Conservation (phyloP, 2,888 invertebrate species). For the Nowickia ferox region DNA sequence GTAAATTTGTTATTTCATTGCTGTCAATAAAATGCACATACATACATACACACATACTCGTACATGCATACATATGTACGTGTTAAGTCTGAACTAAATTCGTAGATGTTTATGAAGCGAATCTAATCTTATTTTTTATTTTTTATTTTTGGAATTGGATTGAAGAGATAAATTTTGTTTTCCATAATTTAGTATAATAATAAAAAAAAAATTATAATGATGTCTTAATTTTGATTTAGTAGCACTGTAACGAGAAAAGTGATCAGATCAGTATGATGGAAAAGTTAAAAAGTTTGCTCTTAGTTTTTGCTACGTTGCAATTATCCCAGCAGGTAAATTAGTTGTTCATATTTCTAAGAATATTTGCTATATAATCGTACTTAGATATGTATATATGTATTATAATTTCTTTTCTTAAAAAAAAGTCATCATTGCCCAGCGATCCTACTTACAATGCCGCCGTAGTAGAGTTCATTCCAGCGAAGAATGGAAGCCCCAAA, state of each 20-base stretch:
- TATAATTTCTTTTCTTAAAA: slow-evolving; percentile 5
- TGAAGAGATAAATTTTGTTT: slow-evolving; percentile 9
- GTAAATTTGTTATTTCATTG: slow-evolving; percentile 10
- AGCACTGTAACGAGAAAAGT: not conserved
- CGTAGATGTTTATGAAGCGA: too few relatives aligned
- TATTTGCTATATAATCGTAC: not conserved
- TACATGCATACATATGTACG: too few relatives aligned
- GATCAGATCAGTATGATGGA: slow-evolving; percentile 24
- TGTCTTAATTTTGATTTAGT: slow-evolving; percentile 34
- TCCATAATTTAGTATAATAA: not conserved
- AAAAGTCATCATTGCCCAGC: slow-evolving; percentile 81
- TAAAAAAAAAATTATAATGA: not conserved
- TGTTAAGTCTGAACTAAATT: too few relatives aligned
- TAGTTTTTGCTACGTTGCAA: slow-evolving; percentile 9
- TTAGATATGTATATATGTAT: too few relatives aligned
- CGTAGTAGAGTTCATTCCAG: slow-evolving; percentile 86
- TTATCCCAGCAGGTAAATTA: slow-evolving; percentile 46
- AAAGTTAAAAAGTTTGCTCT: not conserved
- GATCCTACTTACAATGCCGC: slow-evolving; percentile 85
- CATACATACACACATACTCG: not conserved
- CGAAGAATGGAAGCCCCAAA: slow-evolving; percentile 73
- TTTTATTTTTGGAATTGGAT: not conserved
- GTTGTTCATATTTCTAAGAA: not conserved
- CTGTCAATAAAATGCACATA: not conserved
- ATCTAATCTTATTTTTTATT: not conserved